Conservation (phyloP, 2,888 invertebrate genomes). For the Conus canariensis region DNA sequence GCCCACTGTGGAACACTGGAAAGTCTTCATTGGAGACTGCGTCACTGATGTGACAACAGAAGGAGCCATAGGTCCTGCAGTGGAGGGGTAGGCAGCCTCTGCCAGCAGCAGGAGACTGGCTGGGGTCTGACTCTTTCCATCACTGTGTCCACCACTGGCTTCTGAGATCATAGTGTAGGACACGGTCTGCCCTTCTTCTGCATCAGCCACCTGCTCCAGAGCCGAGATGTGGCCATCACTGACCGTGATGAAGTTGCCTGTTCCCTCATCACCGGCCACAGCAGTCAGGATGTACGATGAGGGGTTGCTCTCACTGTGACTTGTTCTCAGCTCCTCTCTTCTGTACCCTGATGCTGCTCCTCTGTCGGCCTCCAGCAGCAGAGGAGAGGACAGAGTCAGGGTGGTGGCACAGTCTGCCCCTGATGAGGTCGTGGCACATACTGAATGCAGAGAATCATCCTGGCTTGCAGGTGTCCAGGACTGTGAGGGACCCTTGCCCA, state of each 20-base stretch:
- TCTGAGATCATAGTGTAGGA: not conserved
- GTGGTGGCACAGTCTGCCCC: not conserved
- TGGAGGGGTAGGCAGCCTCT: slow-evolving; percentile 39
- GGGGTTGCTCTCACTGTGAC: not conserved
- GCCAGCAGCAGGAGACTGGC: slow-evolving; percentile 40
- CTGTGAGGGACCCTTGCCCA: not conserved
- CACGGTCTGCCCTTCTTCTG: not conserved
- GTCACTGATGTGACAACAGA: not conserved
- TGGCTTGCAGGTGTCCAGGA: not conserved
- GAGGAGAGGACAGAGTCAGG: not conserved
- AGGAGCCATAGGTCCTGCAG: not conserved
- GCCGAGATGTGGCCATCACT: not conserved
- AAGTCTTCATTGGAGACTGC: not conserved
- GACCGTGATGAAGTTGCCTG: not conserved
- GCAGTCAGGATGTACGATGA: slow-evolving; percentile 8
- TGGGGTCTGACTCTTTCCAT: slow-evolving; percentile 6
- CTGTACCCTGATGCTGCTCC: not conserved
- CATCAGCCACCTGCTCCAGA: not conserved
- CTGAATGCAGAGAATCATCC: not conserved
- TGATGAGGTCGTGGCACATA: not conserved
- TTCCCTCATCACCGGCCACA: not conserved
- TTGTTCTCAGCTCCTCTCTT: not conserved
- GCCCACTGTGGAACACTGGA: no score
- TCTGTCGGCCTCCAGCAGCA: not conserved
- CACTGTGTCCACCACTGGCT: not conserved